A percentile compares a stretch with the other conserved stretches of the same genome.
Conservation (phyloP, 1,140 invertebrate species). For the Drosophila pachea region DNA sequence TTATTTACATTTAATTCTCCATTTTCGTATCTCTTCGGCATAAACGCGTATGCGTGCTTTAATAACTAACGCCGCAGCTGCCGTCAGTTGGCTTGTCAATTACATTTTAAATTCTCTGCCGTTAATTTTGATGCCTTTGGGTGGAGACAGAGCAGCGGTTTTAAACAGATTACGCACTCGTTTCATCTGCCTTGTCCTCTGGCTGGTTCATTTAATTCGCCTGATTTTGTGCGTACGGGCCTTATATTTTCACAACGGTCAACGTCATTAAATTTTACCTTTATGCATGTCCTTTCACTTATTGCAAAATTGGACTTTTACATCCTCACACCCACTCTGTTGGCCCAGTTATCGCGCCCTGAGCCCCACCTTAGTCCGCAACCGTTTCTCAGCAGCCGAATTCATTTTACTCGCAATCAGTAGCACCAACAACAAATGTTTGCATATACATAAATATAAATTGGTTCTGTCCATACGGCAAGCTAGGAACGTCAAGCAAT, state of each 20-base stretch:
- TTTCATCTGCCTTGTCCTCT: conserved; percentile 28
- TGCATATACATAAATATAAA: conserved; percentile 66
- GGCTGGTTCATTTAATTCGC: conserved; percentile 56
- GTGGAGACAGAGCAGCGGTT: conserved; percentile 43
- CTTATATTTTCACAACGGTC: conserved; percentile 22
- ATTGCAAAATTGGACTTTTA: conserved; percentile 60
- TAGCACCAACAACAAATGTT: conserved; percentile 46
- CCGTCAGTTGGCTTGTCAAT: conserved; percentile 71
- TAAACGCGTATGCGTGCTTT: conserved; percentile 69
- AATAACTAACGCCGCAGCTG: conserved; percentile 62
- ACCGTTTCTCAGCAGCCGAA: conserved; percentile 48
- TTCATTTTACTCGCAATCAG: conserved; percentile 71
- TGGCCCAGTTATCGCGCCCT: conserved; percentile 23
- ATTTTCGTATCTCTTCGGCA: conserved; percentile 58
- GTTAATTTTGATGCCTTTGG: conserved; percentile 68
- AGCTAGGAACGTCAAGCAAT: conserved; percentile 38
- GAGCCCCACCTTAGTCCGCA: conserved; percentile 22
- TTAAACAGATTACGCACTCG: conserved; percentile 72
- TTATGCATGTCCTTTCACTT: conserved; percentile 58
- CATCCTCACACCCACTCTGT: conserved; percentile 35
- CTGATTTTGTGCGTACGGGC: conserved; percentile 45
- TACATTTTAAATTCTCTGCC: conserved; percentile 74
- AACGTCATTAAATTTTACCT: conserved; percentile 70
- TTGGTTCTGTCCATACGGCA: conserved; percentile 52
- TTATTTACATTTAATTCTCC: conserved; percentile 74